Evolutionary conservation across 2,888 invertebrate species (phyloP), one percentile per base, ranked within the genome.

Genomic region (Netelia virgata): DNA sequence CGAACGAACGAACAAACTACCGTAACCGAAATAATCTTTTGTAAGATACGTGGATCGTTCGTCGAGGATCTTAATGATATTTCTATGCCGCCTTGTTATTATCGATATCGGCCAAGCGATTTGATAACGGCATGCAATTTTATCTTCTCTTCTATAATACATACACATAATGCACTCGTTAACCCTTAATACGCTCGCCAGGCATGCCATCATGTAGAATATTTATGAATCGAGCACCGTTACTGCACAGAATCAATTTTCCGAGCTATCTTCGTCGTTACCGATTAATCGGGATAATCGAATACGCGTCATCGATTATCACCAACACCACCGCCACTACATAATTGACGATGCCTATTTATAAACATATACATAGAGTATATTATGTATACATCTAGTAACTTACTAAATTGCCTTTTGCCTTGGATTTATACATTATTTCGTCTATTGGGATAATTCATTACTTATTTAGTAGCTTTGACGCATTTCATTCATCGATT

Each of bases 141-240:
- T 55, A 16, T 64, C 20, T 68, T 84, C 88, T 89, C 84, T 86
- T 88, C 79, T 90, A n/a, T n/a, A n/a, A n/a, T n/a, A n/a, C n/a
- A n/a, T n/a, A 87, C 89, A 85, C 81, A 87, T 86, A 89, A 88
- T 87, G 88, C 89, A 90, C 89, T 86, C 87, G 90, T 91, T 90
- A 90, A 90, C 90, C 89, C 90, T 90, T 89, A 88, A 91, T 88
- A 89, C 90, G 88, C 87, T 90, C 89, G 91, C 89, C 88, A 88
- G 91, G 92, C 92, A 93, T 93, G 92, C 86, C 70, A 86, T 89
- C 87, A 87, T 89, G 90, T 90, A 89, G 88, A 89, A 88, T 88
- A 87, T 87, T 88, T 88, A 70, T 82, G 20, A 68, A 74, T 73
- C 72, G 86, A 85, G 83, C 85, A 69, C 69, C 76, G 70, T 80